Conservation (phyloP, 1,140 invertebrate species). For the Melipona quadrifasciata region DNA sequence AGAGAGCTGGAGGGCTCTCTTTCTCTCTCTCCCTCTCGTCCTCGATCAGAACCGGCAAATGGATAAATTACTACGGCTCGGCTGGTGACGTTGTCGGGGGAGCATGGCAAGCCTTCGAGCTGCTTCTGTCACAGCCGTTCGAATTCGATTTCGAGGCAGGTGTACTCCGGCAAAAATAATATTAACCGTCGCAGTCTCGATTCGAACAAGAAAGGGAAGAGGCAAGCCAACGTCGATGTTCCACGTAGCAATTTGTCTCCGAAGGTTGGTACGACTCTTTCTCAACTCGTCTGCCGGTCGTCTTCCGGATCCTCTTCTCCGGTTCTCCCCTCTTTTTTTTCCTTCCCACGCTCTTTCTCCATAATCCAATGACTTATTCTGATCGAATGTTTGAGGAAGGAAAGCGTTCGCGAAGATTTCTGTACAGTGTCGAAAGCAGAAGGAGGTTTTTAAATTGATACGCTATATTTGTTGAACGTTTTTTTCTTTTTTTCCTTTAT, state of each 20-base stretch:
- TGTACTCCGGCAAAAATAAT: conserved; percentile 23
- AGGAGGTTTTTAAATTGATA: not conserved
- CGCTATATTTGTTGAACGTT: not conserved
- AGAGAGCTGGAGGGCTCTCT: conserved; percentile 4
- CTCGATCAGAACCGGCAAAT: conserved; percentile 52
- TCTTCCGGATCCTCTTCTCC: not conserved
- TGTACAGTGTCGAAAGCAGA: not conserved
- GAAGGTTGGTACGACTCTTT: not conserved
- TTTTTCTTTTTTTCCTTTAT: no score
- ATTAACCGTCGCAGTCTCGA: conserved; percentile 9
- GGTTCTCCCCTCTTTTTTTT: not conserved
- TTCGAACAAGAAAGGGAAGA: not conserved
- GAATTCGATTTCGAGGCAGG: conserved; percentile 26
- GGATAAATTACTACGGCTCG: conserved; percentile 51
- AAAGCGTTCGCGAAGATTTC: not conserved
- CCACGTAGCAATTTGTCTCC: conserved; percentile 14
- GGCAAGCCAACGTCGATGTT: not conserved
- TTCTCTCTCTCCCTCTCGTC: not conserved
- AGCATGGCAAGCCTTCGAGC: not conserved
- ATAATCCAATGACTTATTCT: not conserved
- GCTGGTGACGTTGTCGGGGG: conserved; percentile 3
- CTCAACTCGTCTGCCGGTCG: not conserved
- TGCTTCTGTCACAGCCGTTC: conserved; percentile 13
- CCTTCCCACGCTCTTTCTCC: not conserved
- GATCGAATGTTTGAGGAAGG: not conserved